These are phyloP conservation scores for Drusus annulatus DNA, from an alignment of 1,140 invertebrate species.

Conservation along the genomic window DNA sequence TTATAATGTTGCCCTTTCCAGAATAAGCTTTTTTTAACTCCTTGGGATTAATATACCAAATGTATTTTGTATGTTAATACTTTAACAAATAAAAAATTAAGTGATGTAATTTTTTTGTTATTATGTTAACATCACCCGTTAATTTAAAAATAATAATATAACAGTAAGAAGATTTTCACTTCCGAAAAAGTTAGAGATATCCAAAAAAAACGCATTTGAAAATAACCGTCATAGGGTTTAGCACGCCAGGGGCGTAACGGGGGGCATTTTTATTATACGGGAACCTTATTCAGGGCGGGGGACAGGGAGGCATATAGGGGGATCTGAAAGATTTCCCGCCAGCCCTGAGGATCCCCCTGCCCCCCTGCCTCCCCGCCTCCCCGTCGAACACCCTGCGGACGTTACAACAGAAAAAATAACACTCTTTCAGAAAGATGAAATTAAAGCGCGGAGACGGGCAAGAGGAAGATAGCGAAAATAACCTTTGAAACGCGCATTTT, in stretches of 20 bases:
- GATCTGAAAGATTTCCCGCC: slow-evolving; percentile 13
- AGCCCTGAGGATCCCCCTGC: slow-evolving; percentile 49
- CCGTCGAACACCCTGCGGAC: too few species aligned
- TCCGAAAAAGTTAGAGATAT: too few species aligned
- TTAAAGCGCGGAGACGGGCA: not conserved
- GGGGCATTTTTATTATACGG: slow-evolving; percentile 19
- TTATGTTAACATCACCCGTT: too few species aligned
- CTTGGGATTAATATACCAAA: too few species aligned
- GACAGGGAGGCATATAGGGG: not conserved
- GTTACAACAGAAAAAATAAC: slow-evolving; percentile 1
- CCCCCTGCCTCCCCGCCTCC: slow-evolving; percentile 42
- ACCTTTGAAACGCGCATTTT: not conserved
- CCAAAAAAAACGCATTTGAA: not conserved
- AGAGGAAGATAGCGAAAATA: not conserved
- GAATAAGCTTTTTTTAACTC: too few species aligned
- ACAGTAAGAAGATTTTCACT: too few species aligned
- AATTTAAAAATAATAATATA: too few species aligned
- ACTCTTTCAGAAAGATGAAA: slow-evolving; percentile 31
- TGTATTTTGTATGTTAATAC: too few species aligned
- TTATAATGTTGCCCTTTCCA: too few species aligned
- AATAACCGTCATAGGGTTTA: not conserved
- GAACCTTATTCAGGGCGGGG: slow-evolving; percentile 12
- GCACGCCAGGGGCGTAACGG: not conserved
- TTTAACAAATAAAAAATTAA: too few species aligned
- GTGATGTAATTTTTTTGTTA: too few species aligned